Conservation (phyloP, 2,113 vertebrate species). For the Elaphurus davidianus region DNA sequence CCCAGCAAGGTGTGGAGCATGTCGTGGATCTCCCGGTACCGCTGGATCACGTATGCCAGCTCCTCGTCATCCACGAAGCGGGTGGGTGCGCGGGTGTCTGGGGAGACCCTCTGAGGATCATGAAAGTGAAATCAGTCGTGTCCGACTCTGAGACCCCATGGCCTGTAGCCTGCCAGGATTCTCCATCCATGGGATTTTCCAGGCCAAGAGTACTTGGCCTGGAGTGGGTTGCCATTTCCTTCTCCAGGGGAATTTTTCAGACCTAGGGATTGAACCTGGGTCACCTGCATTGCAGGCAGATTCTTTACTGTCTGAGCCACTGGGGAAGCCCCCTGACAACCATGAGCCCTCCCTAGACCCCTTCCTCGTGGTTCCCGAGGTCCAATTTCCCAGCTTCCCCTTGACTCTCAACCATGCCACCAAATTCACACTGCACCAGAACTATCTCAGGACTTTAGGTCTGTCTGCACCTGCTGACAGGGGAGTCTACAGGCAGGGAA, state of each 20-base stretch:
- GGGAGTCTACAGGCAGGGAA: background rate
- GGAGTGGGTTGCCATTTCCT: background rate
- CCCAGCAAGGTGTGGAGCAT: conserved; percentile 94
- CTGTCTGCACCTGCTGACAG: background rate
- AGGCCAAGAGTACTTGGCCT: background rate
- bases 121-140: background rate
- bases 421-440: background rate
- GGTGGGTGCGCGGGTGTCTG: conserved; percentile 90
- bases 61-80: conserved; percentile 96
- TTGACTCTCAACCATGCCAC: background rate
- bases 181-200: background rate
- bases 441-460: background rate
- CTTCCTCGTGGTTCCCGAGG: background rate
- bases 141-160: background rate
- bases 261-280: background rate
- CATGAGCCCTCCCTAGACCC: background rate
- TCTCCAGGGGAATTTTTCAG: background rate
- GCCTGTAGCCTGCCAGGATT: background rate
- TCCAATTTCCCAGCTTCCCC: background rate
- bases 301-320: conserved; percentile 46
- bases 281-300: background rate
- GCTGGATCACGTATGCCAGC: conserved; percentile 93
- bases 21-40: conserved; percentile 96
- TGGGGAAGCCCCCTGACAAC: conserved; percentile 90
- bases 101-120: conserved; percentile 88